Evolutionary conservation across 1,140 invertebrate species (phyloP), one percentile per base, ranked within the genome.

Genomic region (Meloidogyne floridensis): DNA sequence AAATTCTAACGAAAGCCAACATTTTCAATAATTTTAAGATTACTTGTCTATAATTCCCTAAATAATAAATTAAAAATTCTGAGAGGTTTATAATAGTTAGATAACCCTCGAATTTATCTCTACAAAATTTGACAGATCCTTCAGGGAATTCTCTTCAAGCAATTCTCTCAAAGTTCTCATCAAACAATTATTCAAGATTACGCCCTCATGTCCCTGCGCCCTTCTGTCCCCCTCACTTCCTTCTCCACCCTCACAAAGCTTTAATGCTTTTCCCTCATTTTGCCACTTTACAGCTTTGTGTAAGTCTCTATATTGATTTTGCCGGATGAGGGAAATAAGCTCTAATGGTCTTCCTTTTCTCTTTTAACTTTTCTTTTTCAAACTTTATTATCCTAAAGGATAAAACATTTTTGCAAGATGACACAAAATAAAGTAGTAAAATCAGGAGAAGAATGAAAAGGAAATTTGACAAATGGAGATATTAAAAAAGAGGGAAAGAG

Each of bases 401-500:
- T 47, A 47, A 47, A 8, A 73, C 5, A 73, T 18, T 42, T 47
- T 53, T 73, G 51, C 20, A 42, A 73, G 13, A 47, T 73, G 72
- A 73, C 42, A 73, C 42, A 73, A 32, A 73, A 72, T 11, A 47
- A 47, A 47, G 47, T 47, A 51, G 72, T 73, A 73, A 51, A 73
- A 73, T 51, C 72, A n/a, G 20, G 7, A 47, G 7, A 47, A 47
- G 47, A 32, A 8, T n/a, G 8, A 73, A 32, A 32, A 53, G 15
- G 20, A 73, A 73, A 42, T 43, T 73, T 42, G 72, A 53, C 42
- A 73, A 73, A 47, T n/a, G 13, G 32, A 32, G 32, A 32, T 32
- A 32, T 32, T 10, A 18, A 42, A 42, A 73, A 8, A 5, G 32
- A 73, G 2, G n/a, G 2, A 42, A 42, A 47, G 32, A 47, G 4